Percentiles rank a stretch among this genome's conserved stretches.
phyloP scores from a whole-genome alignment of 2,797 vertebrate genomes.

The Artibeus lituratus region DNA sequence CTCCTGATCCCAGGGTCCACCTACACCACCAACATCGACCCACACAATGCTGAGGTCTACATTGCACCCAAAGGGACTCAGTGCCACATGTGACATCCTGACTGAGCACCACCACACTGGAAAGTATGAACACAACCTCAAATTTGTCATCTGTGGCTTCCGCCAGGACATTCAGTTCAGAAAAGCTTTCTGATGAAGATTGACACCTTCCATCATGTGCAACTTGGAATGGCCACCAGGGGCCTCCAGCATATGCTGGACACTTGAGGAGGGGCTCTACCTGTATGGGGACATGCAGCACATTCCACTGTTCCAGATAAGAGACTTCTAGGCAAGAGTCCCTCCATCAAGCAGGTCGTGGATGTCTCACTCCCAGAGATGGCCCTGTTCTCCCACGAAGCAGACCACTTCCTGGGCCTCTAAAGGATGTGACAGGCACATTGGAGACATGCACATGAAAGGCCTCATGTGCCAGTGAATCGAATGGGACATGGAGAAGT shows the following conservation, averaged over 20 bases:
- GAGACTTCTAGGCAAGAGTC: slow-evolving; percentile 86
- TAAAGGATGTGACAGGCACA: slow-evolving; percentile 84
- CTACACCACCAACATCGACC: slow-evolving; percentile 84
- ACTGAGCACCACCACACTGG: slow-evolving; percentile 83
- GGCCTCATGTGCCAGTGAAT: slow-evolving; percentile 85
- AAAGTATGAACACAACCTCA: slow-evolving; percentile 82
- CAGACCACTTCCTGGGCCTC: slow-evolving; percentile 83
- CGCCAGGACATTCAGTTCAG: slow-evolving; percentile 82
- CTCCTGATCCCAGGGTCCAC: slow-evolving; percentile 81
- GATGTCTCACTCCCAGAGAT: slow-evolving; percentile 84
- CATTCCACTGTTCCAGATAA: slow-evolving; percentile 84
- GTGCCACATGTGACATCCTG: slow-evolving; percentile 81
- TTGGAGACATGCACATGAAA: slow-evolving; percentile 83
- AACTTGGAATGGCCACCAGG: slow-evolving; percentile 83
- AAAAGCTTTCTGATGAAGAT: slow-evolving; percentile 87
- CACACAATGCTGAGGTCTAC: slow-evolving; percentile 81
- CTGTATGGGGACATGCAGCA: slow-evolving; percentile 82
- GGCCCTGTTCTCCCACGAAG: slow-evolving; percentile 82
- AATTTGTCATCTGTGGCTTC: slow-evolving; percentile 84
- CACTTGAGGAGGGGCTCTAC: slow-evolving; percentile 78
- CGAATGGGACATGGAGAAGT: slow-evolving; percentile 82
- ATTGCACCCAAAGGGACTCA: slow-evolving; percentile 83
- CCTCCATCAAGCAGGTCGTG: slow-evolving; percentile 85
- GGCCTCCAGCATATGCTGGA: slow-evolving; percentile 82
- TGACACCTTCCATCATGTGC: slow-evolving; percentile 83